Conservation (phyloP, 2,888 invertebrate species). For the Cryptocheilus praepositus region DNA sequence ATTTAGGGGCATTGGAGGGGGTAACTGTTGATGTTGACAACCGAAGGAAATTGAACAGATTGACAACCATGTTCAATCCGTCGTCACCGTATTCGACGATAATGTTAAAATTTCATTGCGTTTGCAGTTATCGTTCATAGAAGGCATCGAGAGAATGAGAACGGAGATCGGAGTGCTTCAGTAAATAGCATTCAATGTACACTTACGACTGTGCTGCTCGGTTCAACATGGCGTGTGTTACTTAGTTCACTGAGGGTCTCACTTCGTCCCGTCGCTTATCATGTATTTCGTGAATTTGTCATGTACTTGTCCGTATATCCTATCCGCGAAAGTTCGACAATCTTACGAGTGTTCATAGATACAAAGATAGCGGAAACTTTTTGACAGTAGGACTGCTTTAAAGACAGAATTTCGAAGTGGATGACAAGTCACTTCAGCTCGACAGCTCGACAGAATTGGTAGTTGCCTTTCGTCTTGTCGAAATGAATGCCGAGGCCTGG, state of each 20-base stretch:
- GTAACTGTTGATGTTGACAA: slow-evolving; percentile 45
- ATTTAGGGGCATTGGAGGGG: slow-evolving; percentile 17
- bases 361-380: slow-evolving; percentile 17
- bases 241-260: slow-evolving; percentile 41
- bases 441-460: slow-evolving; percentile 42
- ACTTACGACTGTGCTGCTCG: slow-evolving; percentile 34
- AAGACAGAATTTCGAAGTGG: slow-evolving; percentile 21
- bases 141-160: background rate
- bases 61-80: background rate
- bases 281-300: slow-evolving; percentile 46
- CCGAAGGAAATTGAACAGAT: slow-evolving; percentile 12
- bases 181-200: slow-evolving; percentile 19
- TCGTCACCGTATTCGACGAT: background rate
- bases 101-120: background rate
- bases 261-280: slow-evolving; percentile 30
- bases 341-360: slow-evolving; percentile 22
- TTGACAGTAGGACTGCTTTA: slow-evolving; percentile 6
- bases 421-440: slow-evolving; percentile 21
- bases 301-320: slow-evolving; percentile 26
- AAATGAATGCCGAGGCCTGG: slow-evolving; percentile 29
- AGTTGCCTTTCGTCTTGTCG: slow-evolving; percentile 36
- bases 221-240: slow-evolving; percentile 62
- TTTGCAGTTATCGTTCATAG: background rate
- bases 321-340: slow-evolving; percentile 26
- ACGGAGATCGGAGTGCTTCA: slow-evolving; percentile 23